These are phyloP conservation scores for Recurvirostra avosetta DNA, from an alignment of 2,113 vertebrate genomes.

Conservation along the genomic window DNA sequence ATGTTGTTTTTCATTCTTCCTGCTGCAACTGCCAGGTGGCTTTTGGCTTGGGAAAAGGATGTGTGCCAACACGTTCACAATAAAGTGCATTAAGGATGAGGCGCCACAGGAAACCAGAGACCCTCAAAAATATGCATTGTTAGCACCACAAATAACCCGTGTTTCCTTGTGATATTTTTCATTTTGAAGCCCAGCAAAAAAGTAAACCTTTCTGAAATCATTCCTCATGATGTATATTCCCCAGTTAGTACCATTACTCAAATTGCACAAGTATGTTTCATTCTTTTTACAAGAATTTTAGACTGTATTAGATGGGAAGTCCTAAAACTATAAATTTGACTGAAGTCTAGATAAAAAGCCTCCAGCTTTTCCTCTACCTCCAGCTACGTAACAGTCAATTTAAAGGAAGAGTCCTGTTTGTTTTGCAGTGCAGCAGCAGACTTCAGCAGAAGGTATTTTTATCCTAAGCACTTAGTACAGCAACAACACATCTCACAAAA, in stretches of 20 bases:
- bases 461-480: neutral
- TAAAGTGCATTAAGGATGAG: conserved; percentile 6
- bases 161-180: neutral
- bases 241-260: neutral
- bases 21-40: conserved; percentile 25
- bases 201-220: neutral
- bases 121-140: conserved; percentile 14
- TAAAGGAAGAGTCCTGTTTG: neutral
- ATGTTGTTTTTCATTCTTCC: conserved; percentile 19
- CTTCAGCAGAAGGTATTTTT: conserved; percentile 28
- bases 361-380: no score
- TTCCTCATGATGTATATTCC: neutral
- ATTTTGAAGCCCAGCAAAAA: neutral
- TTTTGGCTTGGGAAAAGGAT: conserved; percentile 45
- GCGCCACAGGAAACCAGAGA: conserved; percentile 28
- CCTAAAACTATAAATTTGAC: neutral
- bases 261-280: neutral
- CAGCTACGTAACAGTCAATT: neutral
- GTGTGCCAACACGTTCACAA: neutral
- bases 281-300: neutral
- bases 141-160: neutral
- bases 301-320: neutral
- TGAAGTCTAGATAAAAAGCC: neutral
- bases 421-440: neutral
- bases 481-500: neutral